Conservation (phyloP, 2,888 invertebrate genomes). For the Diloba caeruleocephala region DNA sequence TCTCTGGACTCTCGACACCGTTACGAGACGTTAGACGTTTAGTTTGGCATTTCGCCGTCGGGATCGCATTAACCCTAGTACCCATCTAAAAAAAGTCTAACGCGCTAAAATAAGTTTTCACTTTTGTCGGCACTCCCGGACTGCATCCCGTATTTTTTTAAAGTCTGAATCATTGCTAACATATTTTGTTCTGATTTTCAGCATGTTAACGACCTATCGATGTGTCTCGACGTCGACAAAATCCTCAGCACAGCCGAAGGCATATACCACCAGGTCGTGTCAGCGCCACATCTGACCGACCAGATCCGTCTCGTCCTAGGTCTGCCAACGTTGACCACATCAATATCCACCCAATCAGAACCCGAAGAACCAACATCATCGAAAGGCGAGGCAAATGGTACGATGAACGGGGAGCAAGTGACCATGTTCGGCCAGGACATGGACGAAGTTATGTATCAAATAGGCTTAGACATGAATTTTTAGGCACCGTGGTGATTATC, state of each 20-base stretch:
- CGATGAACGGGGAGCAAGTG: conserved; percentile 50
- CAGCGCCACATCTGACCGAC: conserved; percentile 92
- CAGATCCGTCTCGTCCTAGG: conserved; percentile 93
- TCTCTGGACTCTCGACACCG: no score
- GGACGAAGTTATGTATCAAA: conserved; percentile 90
- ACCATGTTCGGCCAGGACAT: conserved; percentile 71
- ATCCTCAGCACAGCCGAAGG: conserved; percentile 96
- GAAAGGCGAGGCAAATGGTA: conserved; percentile 44
- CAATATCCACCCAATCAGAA: conserved; percentile 73
- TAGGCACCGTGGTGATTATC: conserved; percentile 67
- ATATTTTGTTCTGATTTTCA: no score
- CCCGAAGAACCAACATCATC: conserved; percentile 33
- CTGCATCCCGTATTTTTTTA: no score
- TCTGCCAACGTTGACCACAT: conserved; percentile 79
- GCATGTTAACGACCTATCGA: conserved; percentile 98
- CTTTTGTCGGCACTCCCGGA: no score
- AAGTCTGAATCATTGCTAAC: no score
- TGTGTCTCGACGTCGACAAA: conserved; percentile 94
- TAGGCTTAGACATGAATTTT: conserved; percentile 88
- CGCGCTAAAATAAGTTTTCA: no score
- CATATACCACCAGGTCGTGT: conserved; percentile 96
- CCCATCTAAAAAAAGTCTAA: no score
- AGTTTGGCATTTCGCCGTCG: no score
- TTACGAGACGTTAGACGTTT: no score
- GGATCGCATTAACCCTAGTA: no score